Conservation (phyloP, 1,140 invertebrate species). For the Orussus abietinus region DNA sequence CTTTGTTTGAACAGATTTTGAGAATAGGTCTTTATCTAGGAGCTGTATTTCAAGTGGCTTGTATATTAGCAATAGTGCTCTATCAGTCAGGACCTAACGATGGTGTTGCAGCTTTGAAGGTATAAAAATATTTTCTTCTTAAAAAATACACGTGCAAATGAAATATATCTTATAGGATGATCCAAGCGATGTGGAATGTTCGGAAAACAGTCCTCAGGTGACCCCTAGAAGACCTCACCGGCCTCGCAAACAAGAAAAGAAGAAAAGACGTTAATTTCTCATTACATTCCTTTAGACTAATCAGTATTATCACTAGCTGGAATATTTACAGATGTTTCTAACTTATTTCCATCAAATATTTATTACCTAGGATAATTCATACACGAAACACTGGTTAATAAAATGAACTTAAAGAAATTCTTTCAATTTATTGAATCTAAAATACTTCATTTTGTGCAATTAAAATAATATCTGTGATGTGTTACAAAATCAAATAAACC, state of each 20-base stretch:
- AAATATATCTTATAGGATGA: constrained; percentile 40
- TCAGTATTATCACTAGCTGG: too few species aligned
- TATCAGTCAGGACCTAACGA: constrained; percentile 46
- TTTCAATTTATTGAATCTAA: too few species aligned
- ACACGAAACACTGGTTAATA: too few species aligned
- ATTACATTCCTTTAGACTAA: too few species aligned
- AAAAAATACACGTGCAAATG: neutral
- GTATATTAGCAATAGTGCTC: constrained; percentile 45
- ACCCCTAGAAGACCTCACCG: constrained; percentile 49
- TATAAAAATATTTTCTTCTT: constrained; percentile 18
- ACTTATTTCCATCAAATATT: constrained; percentile 7
- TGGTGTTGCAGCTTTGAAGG: constrained; percentile 44
- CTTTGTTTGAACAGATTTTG: constrained; percentile 45
- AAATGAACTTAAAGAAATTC: too few species aligned
- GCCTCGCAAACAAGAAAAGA: constrained; percentile 49
- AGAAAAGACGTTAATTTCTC: constrained; percentile 41
- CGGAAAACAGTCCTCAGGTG: constrained; percentile 51
- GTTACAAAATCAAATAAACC: too few species aligned
- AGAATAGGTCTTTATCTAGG: constrained; percentile 49
- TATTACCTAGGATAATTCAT: too few species aligned
- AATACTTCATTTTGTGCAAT: too few species aligned
- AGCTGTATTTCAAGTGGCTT: constrained; percentile 49
- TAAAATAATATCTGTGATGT: too few species aligned
- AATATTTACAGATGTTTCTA: neutral
- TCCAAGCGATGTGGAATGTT: constrained; percentile 49